Percentiles rank a stretch among this genome's conserved stretches.
These are phyloP conservation scores for Chymomyza fuscimana DNA, from an alignment of 2,888 invertebrate species.

Conservation along the genomic window DNA sequence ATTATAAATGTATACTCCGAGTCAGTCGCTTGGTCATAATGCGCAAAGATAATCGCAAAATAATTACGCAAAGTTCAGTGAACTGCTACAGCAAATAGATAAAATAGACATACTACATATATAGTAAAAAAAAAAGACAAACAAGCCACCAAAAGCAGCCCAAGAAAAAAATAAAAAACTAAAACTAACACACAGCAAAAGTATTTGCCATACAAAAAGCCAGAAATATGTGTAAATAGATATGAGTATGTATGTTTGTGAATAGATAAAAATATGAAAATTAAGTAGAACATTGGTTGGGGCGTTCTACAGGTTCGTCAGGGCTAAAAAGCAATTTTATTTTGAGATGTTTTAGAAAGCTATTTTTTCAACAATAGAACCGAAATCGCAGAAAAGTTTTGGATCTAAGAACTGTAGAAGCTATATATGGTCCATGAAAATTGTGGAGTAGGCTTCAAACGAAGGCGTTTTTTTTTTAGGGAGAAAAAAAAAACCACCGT, in stretches of 20 bases:
- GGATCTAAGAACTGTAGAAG: too few species aligned
- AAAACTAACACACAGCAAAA: conserved; percentile 17
- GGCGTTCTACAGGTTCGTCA: not conserved
- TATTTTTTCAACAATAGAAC: not conserved
- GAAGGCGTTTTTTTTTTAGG: too few species aligned
- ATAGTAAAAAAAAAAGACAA: conserved; percentile 21
- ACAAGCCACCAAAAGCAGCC: conserved; percentile 17
- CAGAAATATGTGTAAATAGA: not conserved
- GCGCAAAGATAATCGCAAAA: conserved; percentile 60
- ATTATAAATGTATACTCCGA: not conserved
- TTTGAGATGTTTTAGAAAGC: not conserved
- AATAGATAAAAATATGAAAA: conserved; percentile 55
- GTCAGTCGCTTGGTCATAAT: not conserved
- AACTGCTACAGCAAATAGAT: conserved; percentile 39
- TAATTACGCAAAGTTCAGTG: conserved; percentile 64
- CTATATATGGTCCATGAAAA: too few species aligned
- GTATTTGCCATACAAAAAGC: conserved; percentile 29
- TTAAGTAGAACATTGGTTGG: conserved; percentile 25
- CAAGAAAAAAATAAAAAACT: conserved; percentile 24
- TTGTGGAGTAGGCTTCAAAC: too few species aligned
- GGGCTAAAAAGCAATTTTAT: not conserved
- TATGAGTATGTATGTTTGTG: conserved; percentile 7
- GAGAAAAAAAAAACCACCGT: too few species aligned
- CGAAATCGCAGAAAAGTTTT: too few species aligned
- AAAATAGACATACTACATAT: conserved; percentile 11